phyloP scores from a whole-genome alignment of 1,140 invertebrate genomes.

The Oscheius sp. region DNA sequence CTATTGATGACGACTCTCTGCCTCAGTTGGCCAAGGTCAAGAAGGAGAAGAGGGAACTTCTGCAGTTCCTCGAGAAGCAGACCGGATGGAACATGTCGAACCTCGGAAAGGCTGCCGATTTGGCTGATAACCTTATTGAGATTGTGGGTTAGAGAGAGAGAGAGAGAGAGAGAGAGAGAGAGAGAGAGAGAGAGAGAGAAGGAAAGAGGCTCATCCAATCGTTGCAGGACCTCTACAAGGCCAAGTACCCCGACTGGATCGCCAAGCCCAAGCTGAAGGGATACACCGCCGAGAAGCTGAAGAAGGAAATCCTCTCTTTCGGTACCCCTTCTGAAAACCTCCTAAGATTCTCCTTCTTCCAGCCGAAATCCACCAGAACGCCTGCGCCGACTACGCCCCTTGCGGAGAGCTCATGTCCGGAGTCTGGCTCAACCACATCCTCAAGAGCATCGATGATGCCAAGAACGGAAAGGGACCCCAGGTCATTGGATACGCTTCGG shows the following conservation, averaged over 20 bases:
- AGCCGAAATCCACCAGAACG: conserved; percentile 42
- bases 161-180: no score
- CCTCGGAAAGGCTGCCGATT: conserved; percentile 39
- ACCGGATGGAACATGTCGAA: conserved; percentile 38
- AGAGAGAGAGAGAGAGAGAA: no score
- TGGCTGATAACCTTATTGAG: conserved; percentile 44
- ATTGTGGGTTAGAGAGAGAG: no score
- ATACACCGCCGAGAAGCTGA: conserved; percentile 31
- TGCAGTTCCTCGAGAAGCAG: conserved; percentile 32
- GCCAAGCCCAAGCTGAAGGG: conserved; percentile 27
- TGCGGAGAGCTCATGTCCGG: conserved; percentile 43
- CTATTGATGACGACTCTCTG: conserved; percentile 37
- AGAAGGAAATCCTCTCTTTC: conserved; percentile 41
- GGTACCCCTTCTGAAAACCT: neutral
- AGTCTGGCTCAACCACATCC: conserved; percentile 34
- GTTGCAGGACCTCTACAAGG: conserved; percentile 41
- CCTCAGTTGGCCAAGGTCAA: conserved; percentile 35
- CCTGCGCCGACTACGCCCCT: conserved; percentile 39
- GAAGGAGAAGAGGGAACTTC: conserved; percentile 26
- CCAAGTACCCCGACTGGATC: conserved; percentile 40
- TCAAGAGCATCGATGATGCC: conserved; percentile 29
- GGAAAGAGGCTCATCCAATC: neutral
- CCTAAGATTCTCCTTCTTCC: no score
- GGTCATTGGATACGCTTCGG: conserved; percentile 42
- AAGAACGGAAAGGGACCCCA: conserved; percentile 20